Base-by-base conservation (phyloP, 2,888 invertebrate species). In the Conomelus anceps region DNA sequence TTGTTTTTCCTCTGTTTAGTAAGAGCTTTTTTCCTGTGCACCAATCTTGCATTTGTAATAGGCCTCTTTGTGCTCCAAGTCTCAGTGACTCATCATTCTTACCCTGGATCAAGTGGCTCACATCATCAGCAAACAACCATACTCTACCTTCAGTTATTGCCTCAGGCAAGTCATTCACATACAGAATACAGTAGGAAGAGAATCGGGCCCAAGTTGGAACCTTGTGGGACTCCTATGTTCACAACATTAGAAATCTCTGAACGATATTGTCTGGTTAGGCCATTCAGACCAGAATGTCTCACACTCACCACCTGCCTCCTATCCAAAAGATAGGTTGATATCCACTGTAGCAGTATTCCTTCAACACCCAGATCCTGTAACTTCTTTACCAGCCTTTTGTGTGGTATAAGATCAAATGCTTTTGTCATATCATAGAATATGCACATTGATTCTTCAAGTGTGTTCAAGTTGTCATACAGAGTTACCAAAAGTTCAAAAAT, bases 131-230 rank as follows among this genome's bases (percentile, higher is more conserved):
- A 22, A 89, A 89, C n/a, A 85, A 34, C 86, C 85, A 89, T 13
- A 89, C 22, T 0, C 84, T 89, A 22, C 85, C 89, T 17, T 22
- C 22, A 22, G 89, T 3, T 84, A 88, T 84, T 1, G 4, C 7
- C 7, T 88, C 88, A 84, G 88, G 84, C 20, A 88, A 88, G n/a
- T 89, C 85, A 23, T 89, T 89, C 22, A 89, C 89, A 85, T 89
- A 89, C 20, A 89, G 34, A 84, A 85, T 89, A 89, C 20, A 89
- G 34, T 1, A 88, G 26, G 26, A 88, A 88, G 3, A 88, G 85
- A 0, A 88, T 24, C 1, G 88, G 88, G 17, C 85, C 88, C 13
- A 88, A 24, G 22, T 88, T 88, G 13, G 88, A 88, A 0, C 85
- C 88, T 84, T 88, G 88, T 4, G 84, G 88, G 22, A 88, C 26